phyloP scores from a whole-genome alignment of 2,113 vertebrate genomes.

The Mobula birostris region DNA sequence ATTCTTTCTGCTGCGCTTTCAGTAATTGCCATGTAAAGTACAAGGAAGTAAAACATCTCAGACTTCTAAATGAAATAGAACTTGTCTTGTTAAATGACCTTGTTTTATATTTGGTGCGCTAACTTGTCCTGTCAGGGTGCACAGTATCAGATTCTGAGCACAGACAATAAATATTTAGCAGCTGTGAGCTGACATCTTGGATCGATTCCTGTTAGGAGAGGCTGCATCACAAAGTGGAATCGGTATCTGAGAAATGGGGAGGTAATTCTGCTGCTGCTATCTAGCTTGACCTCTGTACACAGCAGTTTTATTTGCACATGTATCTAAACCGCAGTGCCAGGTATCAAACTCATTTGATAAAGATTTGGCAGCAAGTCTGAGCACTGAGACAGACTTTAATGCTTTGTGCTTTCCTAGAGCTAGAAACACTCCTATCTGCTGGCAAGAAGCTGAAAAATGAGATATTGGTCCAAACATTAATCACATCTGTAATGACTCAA shows the following conservation, averaged over 20 bases:
- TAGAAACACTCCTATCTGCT: not conserved
- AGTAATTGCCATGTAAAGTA: not conserved
- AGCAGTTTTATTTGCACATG: not conserved
- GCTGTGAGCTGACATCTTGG: not conserved
- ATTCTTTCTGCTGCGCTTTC: not conserved
- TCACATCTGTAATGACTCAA: not conserved
- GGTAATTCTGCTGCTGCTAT: not conserved
- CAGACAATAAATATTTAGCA: constrained; percentile 36
- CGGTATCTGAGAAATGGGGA: not conserved
- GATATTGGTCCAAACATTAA: not conserved
- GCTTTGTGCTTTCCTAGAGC: not conserved
- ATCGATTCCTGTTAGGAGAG: not conserved
- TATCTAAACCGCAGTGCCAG: not conserved
- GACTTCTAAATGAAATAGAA: not conserved
- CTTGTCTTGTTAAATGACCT: constrained; percentile 6
- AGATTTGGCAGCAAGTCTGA: not conserved
- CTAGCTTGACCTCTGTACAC: not conserved
- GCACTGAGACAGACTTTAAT: not conserved
- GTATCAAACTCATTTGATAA: constrained; percentile 17
- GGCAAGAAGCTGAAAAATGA: not conserved
- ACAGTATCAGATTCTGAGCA: constrained; percentile 15
- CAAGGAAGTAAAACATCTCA: not conserved
- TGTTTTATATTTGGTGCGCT: not conserved
- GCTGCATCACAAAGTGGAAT: constrained; percentile 6
- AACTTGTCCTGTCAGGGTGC: not conserved